Percentiles rank a stretch among this genome's conserved stretches.
Evolutionary conservation across 2,113 vertebrate species (phyloP).

Genomic region (Halcyon malimbica): DNA sequence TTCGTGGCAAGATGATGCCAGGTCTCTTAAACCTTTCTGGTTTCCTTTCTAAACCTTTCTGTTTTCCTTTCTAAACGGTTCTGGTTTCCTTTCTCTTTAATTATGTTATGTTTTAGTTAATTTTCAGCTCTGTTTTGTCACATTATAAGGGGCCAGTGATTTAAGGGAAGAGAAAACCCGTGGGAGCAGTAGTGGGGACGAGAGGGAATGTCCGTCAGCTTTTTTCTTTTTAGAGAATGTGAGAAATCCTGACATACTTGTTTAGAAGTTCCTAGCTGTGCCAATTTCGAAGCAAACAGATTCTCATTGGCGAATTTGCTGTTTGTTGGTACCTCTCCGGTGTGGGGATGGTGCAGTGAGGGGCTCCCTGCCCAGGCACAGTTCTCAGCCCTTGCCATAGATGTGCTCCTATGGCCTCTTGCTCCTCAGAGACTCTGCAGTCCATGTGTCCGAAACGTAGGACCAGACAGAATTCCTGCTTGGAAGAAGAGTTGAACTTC

Average conservation of each 20-base stretch:
- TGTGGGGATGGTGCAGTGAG: not conserved
- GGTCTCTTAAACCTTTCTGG: not conserved
- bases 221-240: not conserved
- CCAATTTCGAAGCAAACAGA: not conserved
- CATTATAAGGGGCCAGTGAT: not conserved
- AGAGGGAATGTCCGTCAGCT: not conserved
- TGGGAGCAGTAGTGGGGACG: not conserved
- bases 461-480: not conserved
- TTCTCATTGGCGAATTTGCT: not conserved
- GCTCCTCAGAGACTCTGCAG: not conserved
- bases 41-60: not conserved
- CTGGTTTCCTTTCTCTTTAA: not conserved
- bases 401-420: not conserved
- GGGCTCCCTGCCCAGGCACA: not conserved
- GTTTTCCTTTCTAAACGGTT: not conserved
- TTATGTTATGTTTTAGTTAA: not conserved
- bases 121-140: not conserved
- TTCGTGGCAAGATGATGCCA: not conserved
- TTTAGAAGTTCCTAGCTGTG: not conserved
- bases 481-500: not conserved
- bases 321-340: not conserved
- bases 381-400: not conserved
- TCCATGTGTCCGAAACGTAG: accelerated
- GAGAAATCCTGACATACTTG: not conserved
- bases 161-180: not conserved